Evolutionary conservation across 2,113 vertebrate genomes (phyloP).

Genomic region (Ivindomyrus marchei): DNA sequence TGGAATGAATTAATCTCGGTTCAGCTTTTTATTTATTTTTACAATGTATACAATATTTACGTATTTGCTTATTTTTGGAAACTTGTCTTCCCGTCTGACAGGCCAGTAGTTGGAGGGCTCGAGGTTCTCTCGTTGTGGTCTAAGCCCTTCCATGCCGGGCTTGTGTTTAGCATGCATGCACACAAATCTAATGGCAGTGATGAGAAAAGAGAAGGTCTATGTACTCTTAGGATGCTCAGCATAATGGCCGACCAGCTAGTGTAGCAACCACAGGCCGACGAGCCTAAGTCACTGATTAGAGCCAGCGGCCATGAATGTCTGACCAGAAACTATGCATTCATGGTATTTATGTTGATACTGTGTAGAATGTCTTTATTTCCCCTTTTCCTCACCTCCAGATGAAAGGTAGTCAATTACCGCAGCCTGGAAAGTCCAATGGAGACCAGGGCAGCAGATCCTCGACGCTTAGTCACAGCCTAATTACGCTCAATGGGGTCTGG

Average conservation of each 20-base stretch:
- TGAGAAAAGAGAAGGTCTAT: not conserved
- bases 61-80: not conserved
- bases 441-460: not conserved
- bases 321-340: not conserved
- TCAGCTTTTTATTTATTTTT: not conserved
- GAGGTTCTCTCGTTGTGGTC: not conserved
- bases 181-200: not conserved
- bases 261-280: not conserved
- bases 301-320: not conserved
- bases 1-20: not conserved
- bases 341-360: constrained; percentile 9
- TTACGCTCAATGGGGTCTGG: not conserved
- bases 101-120: not conserved
- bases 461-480: constrained; percentile 14
- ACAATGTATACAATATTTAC: not conserved
- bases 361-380: not conserved
- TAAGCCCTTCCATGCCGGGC: not conserved
- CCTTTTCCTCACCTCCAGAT: not conserved
- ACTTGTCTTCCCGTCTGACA: not conserved
- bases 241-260: not conserved
- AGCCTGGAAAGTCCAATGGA: not conserved
- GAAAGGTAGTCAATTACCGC: not conserved
- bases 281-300: not conserved
- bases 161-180: not conserved
- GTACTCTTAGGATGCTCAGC: not conserved